phyloP scores from a whole-genome alignment of 2,797 vertebrate species.

The Ctenopoma multispine region DNA sequence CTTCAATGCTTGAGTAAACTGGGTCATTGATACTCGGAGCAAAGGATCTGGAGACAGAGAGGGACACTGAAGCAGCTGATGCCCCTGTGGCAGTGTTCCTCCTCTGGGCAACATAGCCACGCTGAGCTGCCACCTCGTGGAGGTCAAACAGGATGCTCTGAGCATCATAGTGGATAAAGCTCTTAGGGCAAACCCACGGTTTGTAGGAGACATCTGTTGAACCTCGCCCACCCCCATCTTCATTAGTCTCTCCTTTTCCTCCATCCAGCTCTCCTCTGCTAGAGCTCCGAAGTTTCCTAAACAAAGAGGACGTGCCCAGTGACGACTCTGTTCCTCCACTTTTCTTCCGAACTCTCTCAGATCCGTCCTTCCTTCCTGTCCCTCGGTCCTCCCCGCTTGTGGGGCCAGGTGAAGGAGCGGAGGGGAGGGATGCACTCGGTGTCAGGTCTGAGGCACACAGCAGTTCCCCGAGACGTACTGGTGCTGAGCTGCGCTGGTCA shows the following conservation, averaged over 20 bases:
- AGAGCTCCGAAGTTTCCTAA: constrained; percentile 88
- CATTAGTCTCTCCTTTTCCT: constrained; percentile 78
- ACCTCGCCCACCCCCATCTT: constrained; percentile 67
- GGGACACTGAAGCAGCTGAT: constrained; percentile 88
- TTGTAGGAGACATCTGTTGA: constrained; percentile 69
- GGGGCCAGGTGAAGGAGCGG: constrained; percentile 66
- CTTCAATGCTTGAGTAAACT: constrained; percentile 88
- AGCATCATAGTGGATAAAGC: constrained; percentile 92
- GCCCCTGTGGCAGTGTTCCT: constrained; percentile 94
- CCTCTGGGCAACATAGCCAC: constrained; percentile 83
- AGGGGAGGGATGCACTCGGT: constrained; percentile 33
- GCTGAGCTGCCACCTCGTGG: constrained; percentile 85
- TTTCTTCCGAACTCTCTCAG: constrained; percentile 86
- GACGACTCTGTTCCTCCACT: constrained; percentile 85
- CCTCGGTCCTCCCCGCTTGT: constrained; percentile 69
- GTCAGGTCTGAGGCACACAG: constrained; percentile 73
- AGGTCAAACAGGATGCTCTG: constrained; percentile 95
- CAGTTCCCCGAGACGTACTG: constrained; percentile 77
- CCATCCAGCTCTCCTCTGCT: constrained; percentile 82
- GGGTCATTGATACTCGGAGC: constrained; percentile 78
- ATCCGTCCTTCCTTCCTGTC: constrained; percentile 72
- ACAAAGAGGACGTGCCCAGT: constrained; percentile 89
- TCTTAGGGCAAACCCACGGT: constrained; percentile 89
- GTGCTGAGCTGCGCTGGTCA: constrained; percentile 76
- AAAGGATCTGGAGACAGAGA: constrained; percentile 78